These are phyloP conservation scores for Zophobas atratus DNA, from an alignment of 1,140 invertebrate genomes.

Conservation along the genomic window DNA sequence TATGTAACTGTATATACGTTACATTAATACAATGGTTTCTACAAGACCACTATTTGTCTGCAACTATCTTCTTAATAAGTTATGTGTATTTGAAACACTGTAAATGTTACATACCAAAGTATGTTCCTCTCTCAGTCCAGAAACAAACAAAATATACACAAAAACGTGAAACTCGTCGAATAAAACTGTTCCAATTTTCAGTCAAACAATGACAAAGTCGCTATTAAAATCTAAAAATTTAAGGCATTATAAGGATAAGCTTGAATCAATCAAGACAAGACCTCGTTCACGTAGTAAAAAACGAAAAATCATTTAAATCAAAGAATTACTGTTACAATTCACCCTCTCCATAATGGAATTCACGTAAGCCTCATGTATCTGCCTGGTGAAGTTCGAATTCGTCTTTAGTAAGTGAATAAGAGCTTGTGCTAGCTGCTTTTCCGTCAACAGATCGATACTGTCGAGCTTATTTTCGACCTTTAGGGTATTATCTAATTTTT, in stretches of 20 bases:
- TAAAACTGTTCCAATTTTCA: constrained; percentile 23
- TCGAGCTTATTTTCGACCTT: constrained; percentile 55
- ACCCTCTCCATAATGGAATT: constrained; percentile 86
- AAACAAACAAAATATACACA: constrained; percentile 17
- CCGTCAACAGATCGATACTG: constrained; percentile 80
- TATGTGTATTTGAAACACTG: not conserved
- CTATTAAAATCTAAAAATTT: constrained; percentile 39
- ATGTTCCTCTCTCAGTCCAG: constrained; percentile 27
- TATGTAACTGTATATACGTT: constrained; percentile 31
- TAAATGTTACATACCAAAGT: constrained; percentile 37
- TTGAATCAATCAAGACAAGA: constrained; percentile 29
- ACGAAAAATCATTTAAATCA: constrained; percentile 43
- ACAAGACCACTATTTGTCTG: too few relatives aligned
- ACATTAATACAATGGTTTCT: constrained; percentile 6
- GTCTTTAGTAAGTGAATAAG: constrained; percentile 89
- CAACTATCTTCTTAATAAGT: not conserved
- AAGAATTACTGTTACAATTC: constrained; percentile 62
- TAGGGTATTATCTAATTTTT: constrained; percentile 44
- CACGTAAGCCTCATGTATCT: constrained; percentile 91
- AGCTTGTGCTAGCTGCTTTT: constrained; percentile 90
- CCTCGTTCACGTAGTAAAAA: not conserved
- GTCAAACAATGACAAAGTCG: constrained; percentile 31
- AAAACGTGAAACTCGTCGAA: constrained; percentile 7
- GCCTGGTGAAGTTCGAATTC: constrained; percentile 88
- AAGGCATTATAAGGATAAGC: constrained; percentile 18